Conservation (phyloP, 2,797 vertebrate genomes). For the Microctenopoma stevenorrisi region DNA sequence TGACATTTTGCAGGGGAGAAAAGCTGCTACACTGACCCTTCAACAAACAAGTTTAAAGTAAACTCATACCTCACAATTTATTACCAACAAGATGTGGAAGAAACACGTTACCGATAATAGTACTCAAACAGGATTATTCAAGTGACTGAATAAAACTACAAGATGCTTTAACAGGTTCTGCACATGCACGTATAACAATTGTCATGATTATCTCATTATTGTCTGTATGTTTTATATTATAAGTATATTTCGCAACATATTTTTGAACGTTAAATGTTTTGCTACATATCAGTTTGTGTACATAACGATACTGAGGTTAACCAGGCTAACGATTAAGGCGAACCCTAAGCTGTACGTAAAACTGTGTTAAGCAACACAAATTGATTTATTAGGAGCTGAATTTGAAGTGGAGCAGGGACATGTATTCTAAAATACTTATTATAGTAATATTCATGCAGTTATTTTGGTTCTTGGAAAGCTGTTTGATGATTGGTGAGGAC, state of each 20-base stretch:
- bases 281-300: too few relatives aligned
- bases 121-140: background rate
- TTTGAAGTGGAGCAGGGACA: background rate
- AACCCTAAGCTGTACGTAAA: background rate
- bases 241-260: background rate
- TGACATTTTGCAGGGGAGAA: background rate
- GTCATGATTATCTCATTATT: background rate
- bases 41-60: too few relatives aligned
- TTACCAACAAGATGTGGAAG: too few relatives aligned
- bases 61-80: too few relatives aligned
- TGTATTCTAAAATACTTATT: background rate
- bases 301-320: too few relatives aligned
- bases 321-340: too few relatives aligned
- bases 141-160: background rate
- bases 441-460: too few relatives aligned
- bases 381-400: conserved; percentile 4
- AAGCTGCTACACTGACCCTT: background rate
- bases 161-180: background rate
- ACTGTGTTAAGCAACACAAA: background rate
- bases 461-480: too few relatives aligned
- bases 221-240: too few relatives aligned
- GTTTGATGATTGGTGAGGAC: too few relatives aligned
- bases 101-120: background rate
- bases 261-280: background rate
- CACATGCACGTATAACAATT: background rate